Evolutionary conservation across 2,113 vertebrate species (phyloP).

Genomic region (Mastomys coucha): DNA sequence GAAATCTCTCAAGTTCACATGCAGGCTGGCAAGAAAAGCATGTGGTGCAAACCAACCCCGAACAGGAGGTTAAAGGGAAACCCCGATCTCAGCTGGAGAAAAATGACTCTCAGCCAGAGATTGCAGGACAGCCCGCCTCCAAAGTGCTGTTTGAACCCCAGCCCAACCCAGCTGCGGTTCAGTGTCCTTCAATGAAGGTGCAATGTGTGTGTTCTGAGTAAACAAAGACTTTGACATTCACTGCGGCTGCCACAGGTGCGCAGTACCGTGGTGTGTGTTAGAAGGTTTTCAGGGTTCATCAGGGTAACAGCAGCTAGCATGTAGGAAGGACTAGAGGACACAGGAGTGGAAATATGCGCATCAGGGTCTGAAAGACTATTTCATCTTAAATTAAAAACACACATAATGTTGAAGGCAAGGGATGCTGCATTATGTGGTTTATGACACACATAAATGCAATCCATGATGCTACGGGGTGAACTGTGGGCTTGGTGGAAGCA

Average conservation of each 20-base stretch:
- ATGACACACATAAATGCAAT: neutral
- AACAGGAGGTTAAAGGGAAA: slow-evolving; percentile 20
- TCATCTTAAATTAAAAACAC: neutral
- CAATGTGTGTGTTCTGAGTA: neutral
- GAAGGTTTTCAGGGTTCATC: too few species aligned
- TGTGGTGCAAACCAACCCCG: neutral
- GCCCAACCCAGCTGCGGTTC: neutral
- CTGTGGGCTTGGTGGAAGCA: neutral
- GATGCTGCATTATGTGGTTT: neutral
- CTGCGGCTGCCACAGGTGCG: neutral
- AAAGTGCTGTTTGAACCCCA: neutral
- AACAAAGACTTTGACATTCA: neutral
- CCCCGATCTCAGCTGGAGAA: neutral
- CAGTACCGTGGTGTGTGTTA: neutral
- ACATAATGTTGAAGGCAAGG: neutral
- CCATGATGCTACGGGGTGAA: neutral
- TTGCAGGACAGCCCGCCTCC: neutral
- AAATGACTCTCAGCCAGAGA: neutral
- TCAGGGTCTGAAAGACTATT: neutral
- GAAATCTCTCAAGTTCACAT: neutral
- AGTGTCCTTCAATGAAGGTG: neutral
- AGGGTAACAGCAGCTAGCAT: neutral
- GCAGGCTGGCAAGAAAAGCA: neutral
- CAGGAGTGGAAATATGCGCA: neutral
- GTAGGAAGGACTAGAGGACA: neutral